Percentiles rank a stretch among this genome's conserved stretches.
Evolutionary conservation across 2,113 vertebrate genomes (phyloP).

Genomic region (Delphinus delphis): DNA sequence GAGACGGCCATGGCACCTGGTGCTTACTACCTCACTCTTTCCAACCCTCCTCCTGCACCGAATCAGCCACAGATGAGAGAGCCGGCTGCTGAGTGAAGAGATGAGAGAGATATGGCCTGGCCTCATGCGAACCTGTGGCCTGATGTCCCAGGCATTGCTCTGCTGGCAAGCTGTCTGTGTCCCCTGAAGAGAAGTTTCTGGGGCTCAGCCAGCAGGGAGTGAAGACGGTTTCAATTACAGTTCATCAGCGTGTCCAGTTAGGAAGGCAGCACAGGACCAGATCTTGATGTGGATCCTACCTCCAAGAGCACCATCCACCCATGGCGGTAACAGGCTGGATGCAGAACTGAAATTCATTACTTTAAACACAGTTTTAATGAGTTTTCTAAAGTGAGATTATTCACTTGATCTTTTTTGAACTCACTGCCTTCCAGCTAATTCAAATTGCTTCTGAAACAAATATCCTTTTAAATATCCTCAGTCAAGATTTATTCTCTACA

Average conservation of each 20-base stretch:
- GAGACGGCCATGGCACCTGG: background rate
- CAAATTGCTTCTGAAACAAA: background rate
- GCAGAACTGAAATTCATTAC: background rate
- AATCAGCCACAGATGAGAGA: too few relatives aligned
- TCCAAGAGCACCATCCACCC: background rate
- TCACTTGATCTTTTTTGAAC: background rate
- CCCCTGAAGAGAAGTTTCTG: background rate
- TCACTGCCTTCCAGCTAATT: background rate
- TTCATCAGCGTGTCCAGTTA: background rate
- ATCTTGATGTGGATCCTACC: background rate
- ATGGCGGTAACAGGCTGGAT: background rate
- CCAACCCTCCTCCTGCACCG: rapidly evolving
- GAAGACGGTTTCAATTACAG: background rate
- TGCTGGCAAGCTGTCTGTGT: rapidly evolving
- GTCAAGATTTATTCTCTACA: background rate
- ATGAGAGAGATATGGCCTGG: background rate
- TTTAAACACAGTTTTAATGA: background rate
- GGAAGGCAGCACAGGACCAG: background rate
- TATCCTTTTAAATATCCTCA: background rate
- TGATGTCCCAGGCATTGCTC: background rate
- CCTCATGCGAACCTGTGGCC: rapidly evolving
- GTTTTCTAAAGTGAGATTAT: constrained; percentile 7
- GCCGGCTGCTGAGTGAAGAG: background rate
- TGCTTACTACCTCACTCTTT: background rate
- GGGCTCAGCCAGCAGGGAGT: background rate